phyloP scores from a whole-genome alignment of 2,797 vertebrate species.

The Hybognathus amarus region DNA sequence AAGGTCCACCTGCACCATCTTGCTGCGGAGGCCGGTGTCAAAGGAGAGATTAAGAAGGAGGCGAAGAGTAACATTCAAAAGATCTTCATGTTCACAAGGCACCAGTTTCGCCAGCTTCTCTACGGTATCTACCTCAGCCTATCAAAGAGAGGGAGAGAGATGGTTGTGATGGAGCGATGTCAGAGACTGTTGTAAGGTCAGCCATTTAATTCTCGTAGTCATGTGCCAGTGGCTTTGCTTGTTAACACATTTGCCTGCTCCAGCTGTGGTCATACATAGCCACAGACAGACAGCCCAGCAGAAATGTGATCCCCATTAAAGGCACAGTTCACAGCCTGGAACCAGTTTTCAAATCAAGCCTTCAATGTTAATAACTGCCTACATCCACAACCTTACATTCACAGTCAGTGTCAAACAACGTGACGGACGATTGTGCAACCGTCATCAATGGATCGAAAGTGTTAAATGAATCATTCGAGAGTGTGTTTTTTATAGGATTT shows the following conservation, averaged over 20 bases:
- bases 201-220: slow-evolving; percentile 33
- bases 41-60: slow-evolving; percentile 93
- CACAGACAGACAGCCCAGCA: slow-evolving; percentile 52
- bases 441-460: neutral
- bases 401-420: slow-evolving; percentile 29
- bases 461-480: neutral
- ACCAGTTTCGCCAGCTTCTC: slow-evolving; percentile 90
- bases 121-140: slow-evolving; percentile 88
- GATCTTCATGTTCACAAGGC: slow-evolving; percentile 86
- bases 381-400: slow-evolving; percentile 58
- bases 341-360: slow-evolving; percentile 53
- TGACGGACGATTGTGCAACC: neutral
- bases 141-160: slow-evolving; percentile 20
- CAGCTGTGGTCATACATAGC: slow-evolving; percentile 64
- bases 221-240: slow-evolving; percentile 38
- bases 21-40: slow-evolving; percentile 87
- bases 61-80: slow-evolving; percentile 85
- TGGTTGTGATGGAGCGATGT: neutral
- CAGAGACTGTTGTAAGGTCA: slow-evolving; percentile 21
- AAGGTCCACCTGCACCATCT: slow-evolving; percentile 92
- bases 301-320: slow-evolving; percentile 73
- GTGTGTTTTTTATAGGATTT: neutral
- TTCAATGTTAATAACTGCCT: slow-evolving; percentile 53
- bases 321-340: slow-evolving; percentile 47
- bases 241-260: slow-evolving; percentile 60